A percentile compares a stretch with the other conserved stretches of the same genome.
These are phyloP conservation scores for Sinocyclocheilus rhinocerous DNA, from an alignment of 2,113 vertebrate species.

Conservation along the genomic window DNA sequence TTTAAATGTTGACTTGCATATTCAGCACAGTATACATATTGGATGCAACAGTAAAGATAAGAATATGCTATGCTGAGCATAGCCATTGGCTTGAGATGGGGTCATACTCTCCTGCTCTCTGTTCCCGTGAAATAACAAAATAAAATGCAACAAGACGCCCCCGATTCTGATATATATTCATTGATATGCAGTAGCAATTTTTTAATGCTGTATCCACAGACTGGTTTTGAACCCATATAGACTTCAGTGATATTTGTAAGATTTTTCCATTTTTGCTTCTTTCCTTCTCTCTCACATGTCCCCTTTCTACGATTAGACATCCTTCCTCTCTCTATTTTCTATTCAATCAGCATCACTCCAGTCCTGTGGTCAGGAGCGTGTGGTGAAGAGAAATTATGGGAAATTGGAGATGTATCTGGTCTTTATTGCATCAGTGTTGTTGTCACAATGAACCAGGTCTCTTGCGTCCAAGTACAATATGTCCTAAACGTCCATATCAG, in stretches of 20 bases:
- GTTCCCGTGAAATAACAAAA: background rate
- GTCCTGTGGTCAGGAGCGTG: background rate
- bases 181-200: background rate
- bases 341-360: conserved; percentile 3
- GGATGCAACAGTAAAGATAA: background rate
- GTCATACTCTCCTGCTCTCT: background rate
- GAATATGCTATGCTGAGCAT: background rate
- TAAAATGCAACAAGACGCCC: conserved; percentile 9
- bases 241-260: background rate
- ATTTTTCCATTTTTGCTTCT: background rate
- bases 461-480: background rate
- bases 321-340: background rate
- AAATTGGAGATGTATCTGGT: background rate
- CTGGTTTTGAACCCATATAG: background rate
- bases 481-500: background rate
- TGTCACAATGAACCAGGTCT: background rate
- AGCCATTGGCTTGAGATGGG: conserved; percentile 11
- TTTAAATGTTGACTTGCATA: background rate
- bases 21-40: background rate
- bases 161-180: background rate
- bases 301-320: background rate
- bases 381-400: background rate
- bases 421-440: background rate
- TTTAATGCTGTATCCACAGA: background rate
- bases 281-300: background rate